Conservation (phyloP, 2,113 vertebrate genomes). For the Circaetus gallicus region DNA sequence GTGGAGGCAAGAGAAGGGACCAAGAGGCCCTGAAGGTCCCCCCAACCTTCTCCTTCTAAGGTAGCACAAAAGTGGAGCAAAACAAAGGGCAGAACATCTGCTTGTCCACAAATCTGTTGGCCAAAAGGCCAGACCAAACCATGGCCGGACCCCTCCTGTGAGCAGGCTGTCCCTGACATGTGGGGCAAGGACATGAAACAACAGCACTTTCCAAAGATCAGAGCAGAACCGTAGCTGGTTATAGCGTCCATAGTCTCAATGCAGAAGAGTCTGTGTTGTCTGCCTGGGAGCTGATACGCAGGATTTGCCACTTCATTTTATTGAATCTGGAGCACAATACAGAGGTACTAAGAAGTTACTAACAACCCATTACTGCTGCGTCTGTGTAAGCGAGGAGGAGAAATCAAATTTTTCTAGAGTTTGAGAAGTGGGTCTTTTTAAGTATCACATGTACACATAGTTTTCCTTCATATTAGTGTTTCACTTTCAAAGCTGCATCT, state of each 20-base stretch:
- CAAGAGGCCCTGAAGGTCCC: background rate
- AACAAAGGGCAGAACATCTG: background rate
- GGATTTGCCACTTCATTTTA: background rate
- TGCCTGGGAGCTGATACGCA: background rate
- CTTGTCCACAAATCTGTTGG: background rate
- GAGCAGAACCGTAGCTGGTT: background rate
- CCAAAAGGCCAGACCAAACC: background rate
- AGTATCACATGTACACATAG: background rate
- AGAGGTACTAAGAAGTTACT: background rate
- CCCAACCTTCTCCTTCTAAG: background rate
- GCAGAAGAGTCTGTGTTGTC: background rate
- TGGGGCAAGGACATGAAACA: background rate
- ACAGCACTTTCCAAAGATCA: background rate
- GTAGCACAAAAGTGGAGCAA: background rate
- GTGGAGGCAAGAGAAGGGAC: background rate
- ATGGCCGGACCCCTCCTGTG: background rate
- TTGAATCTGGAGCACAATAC: background rate
- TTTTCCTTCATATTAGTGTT: background rate
- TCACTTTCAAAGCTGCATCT: background rate
- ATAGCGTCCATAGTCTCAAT: background rate
- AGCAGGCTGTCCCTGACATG: background rate
- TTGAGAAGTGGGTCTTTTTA: background rate
- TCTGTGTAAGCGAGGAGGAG: background rate
- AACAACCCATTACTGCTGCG: background rate
- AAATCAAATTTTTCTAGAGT: background rate